Conservation (phyloP, 2,888 invertebrate genomes). For the Scaptomyza caliginosa region DNA sequence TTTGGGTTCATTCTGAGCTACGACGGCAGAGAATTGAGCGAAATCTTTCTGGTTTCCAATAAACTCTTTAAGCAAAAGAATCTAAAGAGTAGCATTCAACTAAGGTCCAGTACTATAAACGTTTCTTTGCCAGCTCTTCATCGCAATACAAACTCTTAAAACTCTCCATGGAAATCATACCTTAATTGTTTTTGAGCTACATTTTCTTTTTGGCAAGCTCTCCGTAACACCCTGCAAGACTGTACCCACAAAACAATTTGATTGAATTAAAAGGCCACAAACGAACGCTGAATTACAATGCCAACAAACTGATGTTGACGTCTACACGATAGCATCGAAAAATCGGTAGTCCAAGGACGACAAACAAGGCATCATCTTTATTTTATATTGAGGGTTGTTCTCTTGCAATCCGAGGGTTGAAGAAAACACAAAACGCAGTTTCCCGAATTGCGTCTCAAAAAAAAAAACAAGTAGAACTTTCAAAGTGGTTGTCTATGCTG, state of each 20-base stretch:
- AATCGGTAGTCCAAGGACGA: constrained; percentile 50
- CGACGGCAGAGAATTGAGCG: too few relatives aligned
- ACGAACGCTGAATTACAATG: constrained; percentile 49
- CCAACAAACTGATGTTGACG: constrained; percentile 46
- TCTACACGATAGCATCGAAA: constrained; percentile 42
- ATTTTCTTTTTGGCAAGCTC: background rate
- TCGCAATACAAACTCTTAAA: background rate
- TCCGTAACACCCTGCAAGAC: constrained; percentile 12
- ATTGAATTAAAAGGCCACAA: constrained; percentile 58
- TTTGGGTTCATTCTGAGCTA: background rate
- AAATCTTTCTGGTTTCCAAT: too few relatives aligned
- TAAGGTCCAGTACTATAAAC: too few relatives aligned
- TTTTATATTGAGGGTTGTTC: constrained; percentile 43
- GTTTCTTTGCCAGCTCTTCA: too few relatives aligned
- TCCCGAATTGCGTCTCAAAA: constrained; percentile 69
- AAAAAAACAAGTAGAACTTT: constrained; percentile 23
- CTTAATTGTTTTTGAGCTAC: background rate
- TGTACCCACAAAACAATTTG: constrained; percentile 44
- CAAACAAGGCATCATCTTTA: constrained; percentile 14
- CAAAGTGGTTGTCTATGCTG: constrained; percentile 52
- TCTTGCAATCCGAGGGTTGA: constrained; percentile 47
- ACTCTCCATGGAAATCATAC: background rate
- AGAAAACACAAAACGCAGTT: constrained; percentile 65
- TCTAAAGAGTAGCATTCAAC: too few relatives aligned
- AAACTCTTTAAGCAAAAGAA: too few relatives aligned